phyloP scores from a whole-genome alignment of 2,888 invertebrate genomes.

The Colostygia pectinataria region DNA sequence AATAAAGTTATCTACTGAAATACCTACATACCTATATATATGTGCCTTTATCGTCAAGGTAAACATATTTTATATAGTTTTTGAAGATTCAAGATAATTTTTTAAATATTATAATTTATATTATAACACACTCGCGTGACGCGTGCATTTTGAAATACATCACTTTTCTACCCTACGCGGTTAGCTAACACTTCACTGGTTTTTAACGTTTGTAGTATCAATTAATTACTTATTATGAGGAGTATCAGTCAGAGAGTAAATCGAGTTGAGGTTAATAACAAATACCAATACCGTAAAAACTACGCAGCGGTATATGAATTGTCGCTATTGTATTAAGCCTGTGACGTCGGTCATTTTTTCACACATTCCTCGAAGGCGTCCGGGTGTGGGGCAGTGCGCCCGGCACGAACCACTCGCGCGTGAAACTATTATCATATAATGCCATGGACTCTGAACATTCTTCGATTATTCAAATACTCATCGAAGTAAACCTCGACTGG shows the following conservation, averaged over 20 bases:
- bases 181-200: conserved; percentile 64
- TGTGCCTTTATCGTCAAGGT: too few relatives aligned
- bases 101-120: too few relatives aligned
- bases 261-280: conserved; percentile 40
- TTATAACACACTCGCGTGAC: background rate
- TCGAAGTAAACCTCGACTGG: conserved; percentile 50
- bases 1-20: too few relatives aligned
- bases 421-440: conserved; percentile 83
- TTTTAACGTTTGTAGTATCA: conserved; percentile 69
- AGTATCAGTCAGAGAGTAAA: conserved; percentile 35
- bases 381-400: conserved; percentile 47
- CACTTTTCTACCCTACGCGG: conserved; percentile 32
- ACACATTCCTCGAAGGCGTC: conserved; percentile 67
- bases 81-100: too few relatives aligned
- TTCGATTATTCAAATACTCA: conserved; percentile 79
- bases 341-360: conserved; percentile 61
- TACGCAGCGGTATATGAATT: conserved; percentile 27
- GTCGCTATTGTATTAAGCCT: conserved; percentile 38
- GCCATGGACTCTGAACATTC: conserved; percentile 65
- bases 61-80: background rate
- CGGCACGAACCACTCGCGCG: conserved; percentile 66
- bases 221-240: conserved; percentile 64
- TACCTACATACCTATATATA: too few relatives aligned
- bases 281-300: conserved; percentile 50
- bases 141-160: conserved; percentile 35